These are phyloP conservation scores for Sinotaia quadrata DNA, from an alignment of 2,888 invertebrate genomes.

Conservation along the genomic window DNA sequence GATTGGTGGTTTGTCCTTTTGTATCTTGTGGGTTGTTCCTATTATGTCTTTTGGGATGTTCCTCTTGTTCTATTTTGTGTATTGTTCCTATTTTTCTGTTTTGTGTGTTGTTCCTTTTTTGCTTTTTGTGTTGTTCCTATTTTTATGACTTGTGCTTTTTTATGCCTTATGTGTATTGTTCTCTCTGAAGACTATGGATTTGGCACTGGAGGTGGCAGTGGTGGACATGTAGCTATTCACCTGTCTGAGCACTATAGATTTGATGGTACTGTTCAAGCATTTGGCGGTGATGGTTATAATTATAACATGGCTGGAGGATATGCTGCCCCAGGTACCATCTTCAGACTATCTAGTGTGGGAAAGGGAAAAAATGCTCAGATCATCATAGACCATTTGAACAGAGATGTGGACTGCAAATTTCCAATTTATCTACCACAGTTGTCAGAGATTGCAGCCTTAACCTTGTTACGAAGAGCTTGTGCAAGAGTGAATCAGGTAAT, in stretches of 20 bases:
- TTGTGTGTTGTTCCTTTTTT: too few species aligned
- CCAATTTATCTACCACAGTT: conserved; percentile 31
- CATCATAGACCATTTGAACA: conserved; percentile 44
- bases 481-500: conserved; percentile 37
- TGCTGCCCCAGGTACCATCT: conserved; percentile 53
- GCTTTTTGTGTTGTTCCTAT: too few species aligned
- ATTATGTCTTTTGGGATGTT: too few species aligned
- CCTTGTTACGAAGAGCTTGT: conserved; percentile 48
- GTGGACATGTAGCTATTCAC: conserved; percentile 50
- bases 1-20: too few species aligned
- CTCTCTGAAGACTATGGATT: too few species aligned
- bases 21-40: too few species aligned
- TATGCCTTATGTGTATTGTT: too few species aligned
- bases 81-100: too few species aligned
- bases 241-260: conserved; percentile 44
- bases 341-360: conserved; percentile 41
- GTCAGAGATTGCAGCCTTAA: conserved; percentile 37
- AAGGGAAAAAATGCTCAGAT: conserved; percentile 35
- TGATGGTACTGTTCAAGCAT: conserved; percentile 45
- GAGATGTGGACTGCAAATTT: conserved; percentile 37
- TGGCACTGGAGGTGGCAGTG: conserved; percentile 56
- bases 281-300: conserved; percentile 41
- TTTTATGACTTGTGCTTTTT: too few species aligned
- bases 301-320: conserved; percentile 3
- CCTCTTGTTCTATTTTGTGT: too few species aligned